Evolutionary conservation across 2,797 vertebrate species (phyloP).

Genomic region (Florisuga fusca): DNA sequence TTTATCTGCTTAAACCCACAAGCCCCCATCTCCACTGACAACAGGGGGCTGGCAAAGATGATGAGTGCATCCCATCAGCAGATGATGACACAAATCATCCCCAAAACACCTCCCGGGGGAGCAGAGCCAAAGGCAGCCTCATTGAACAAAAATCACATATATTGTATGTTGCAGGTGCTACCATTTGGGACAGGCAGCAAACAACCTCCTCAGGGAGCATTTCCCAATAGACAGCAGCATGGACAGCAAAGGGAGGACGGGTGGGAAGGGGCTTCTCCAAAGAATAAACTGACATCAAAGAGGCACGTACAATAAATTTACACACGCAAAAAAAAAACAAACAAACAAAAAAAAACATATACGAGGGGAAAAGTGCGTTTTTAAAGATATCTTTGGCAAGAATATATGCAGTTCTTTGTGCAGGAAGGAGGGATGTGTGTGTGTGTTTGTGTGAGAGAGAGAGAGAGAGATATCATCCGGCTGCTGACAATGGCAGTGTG

Average conservation of each 20-base stretch:
- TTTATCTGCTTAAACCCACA: background rate
- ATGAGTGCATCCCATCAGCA: background rate
- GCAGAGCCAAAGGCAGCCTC: background rate
- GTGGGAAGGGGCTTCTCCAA: background rate
- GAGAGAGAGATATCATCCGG: constrained; percentile 70
- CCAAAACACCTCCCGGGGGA: background rate
- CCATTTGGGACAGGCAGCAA: background rate
- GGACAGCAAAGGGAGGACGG: constrained; percentile 36
- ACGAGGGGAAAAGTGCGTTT: constrained; percentile 79
- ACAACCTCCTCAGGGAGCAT: background rate
- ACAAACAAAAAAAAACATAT: constrained; percentile 37
- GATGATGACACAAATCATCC: background rate
- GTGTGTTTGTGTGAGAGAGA: constrained; percentile 2
- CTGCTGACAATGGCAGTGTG: constrained; percentile 65
- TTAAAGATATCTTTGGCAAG: constrained; percentile 83
- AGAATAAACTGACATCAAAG: constrained; percentile 25
- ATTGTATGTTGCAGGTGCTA: background rate
- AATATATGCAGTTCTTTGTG: constrained; percentile 76
- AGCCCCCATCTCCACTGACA: background rate
- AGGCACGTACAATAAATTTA: constrained; percentile 43
- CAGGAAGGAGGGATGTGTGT: constrained; percentile 51
- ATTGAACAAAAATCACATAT: background rate
- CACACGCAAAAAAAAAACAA: constrained; percentile 12
- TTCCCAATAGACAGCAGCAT: constrained; percentile 22
- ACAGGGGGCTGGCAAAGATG: background rate